Base-by-base conservation (phyloP, 2,888 invertebrate genomes). In the Polydrusus cervinus region DNA sequence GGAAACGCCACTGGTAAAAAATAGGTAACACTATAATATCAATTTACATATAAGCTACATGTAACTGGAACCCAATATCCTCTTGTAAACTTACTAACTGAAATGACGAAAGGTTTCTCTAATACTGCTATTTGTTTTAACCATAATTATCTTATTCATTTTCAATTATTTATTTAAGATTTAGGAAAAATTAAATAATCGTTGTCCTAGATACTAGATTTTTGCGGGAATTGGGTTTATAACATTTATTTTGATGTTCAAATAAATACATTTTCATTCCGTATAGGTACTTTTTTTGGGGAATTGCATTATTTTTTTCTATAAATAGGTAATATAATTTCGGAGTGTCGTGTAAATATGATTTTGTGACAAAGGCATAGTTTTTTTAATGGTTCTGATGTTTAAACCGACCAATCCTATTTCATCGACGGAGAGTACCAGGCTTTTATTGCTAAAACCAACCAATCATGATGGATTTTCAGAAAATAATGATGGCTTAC, bases 31-130 rank as follows among this genome's bases (percentile, higher is more conserved):
- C 57, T 61, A 69, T 74, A n/a, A n/a, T n/a, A 74, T 74, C 66
- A 66, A 18, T 60, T 74, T 74, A 74, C 74, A 70, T 74, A 61
- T 67, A 49, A 74, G 66, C 57, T 74, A 67, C 73, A 65, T 47
- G 62, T 57, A 34, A 64, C 69, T 6, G 70, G 70, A 55, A 70
- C 45, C 14, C 8, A 49, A 65, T 65, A 74, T 51, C 18, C 66
- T 18, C 47, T 38, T 57, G 74, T 70, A 65, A 74, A 74, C 70
- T 74, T 65, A 70, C 70, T 70, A 74, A 65, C 68, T 53, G 45
- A 14, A 55, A 47, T 34, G 57, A 30, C 47, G 51, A 45, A 64
- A 74, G 74, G 74, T 65, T 70, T 74, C 70, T 25, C 5, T 38
- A 45, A 70, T 61, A 61, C 61, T 13, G 13, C 57, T 60, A 18